Conservation (phyloP, 2,797 vertebrate genomes). For the Platalea minor region DNA sequence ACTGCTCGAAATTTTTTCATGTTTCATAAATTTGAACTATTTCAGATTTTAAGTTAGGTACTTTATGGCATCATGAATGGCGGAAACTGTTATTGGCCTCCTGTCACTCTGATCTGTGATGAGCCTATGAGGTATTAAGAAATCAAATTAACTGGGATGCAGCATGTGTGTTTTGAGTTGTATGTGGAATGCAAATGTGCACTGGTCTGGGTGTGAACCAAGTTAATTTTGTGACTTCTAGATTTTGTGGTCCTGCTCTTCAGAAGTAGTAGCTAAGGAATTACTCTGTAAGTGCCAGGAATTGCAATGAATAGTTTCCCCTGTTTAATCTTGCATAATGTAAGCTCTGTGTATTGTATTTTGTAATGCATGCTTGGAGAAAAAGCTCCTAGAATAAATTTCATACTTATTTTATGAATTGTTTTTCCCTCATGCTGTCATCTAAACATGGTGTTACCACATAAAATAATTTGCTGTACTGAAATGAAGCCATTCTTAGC, state of each 20-base stretch:
- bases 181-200: neutral
- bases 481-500: neutral
- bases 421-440: neutral
- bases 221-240: constrained; percentile 5
- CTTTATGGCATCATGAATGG: neutral
- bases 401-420: neutral
- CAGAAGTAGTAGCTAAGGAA: neutral
- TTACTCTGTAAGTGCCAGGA: constrained; percentile 14
- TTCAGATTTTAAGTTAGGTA: neutral
- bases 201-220: neutral
- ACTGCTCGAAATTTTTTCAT: neutral
- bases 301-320: constrained; percentile 8
- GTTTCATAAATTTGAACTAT: neutral
- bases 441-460: neutral
- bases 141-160: neutral
- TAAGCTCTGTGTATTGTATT: neutral
- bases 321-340: neutral
- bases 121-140: neutral
- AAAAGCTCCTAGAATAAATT: constrained; percentile 42
- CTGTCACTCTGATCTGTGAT: neutral
- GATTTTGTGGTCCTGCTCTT: constrained; percentile 1
- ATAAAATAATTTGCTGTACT: neutral
- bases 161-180: neutral
- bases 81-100: neutral
- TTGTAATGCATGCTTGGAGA: constrained; percentile 19